A percentile compares a stretch with the other conserved stretches of the same genome.
phyloP scores from a whole-genome alignment of 1,140 invertebrate species.

The Thaumetopoea pityocampa region DNA sequence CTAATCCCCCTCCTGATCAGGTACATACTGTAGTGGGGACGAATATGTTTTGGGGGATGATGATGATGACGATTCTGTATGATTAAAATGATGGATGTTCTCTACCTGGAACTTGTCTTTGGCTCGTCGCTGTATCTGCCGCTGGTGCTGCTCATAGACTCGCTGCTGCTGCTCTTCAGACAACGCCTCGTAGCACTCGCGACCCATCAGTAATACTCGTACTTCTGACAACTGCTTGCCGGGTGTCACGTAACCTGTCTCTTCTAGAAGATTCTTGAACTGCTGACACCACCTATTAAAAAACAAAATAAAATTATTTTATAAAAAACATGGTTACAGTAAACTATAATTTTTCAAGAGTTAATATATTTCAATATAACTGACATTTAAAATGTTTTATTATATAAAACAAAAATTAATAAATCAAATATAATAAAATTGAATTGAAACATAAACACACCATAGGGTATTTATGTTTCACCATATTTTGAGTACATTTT shows the following conservation, averaged over 20 bases:
- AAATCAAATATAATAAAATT: too few relatives aligned
- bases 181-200: constrained; percentile 95
- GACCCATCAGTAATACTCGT: constrained; percentile 94
- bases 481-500: too few relatives aligned
- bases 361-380: too few relatives aligned
- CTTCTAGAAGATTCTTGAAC: constrained; percentile 95
- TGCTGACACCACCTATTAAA: constrained; percentile 89
- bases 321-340: too few relatives aligned
- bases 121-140: constrained; percentile 92
- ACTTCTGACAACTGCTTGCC: constrained; percentile 95
- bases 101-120: constrained; percentile 92
- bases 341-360: too few relatives aligned
- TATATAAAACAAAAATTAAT: too few relatives aligned
- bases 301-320: background rate
- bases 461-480: too few relatives aligned
- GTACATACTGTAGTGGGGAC: too few relatives aligned
- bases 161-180: constrained; percentile 93
- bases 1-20: too few relatives aligned
- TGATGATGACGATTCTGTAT: constrained; percentile 2
- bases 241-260: constrained; percentile 95
- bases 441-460: too few relatives aligned
- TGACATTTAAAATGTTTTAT: too few relatives aligned
- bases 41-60: too few relatives aligned
- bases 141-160: constrained; percentile 97
- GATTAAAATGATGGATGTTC: background rate